Evolutionary conservation across 2,797 vertebrate genomes (phyloP), one percentile per base, ranked within the genome.

Genomic region (Anniella stebbinsi): DNA sequence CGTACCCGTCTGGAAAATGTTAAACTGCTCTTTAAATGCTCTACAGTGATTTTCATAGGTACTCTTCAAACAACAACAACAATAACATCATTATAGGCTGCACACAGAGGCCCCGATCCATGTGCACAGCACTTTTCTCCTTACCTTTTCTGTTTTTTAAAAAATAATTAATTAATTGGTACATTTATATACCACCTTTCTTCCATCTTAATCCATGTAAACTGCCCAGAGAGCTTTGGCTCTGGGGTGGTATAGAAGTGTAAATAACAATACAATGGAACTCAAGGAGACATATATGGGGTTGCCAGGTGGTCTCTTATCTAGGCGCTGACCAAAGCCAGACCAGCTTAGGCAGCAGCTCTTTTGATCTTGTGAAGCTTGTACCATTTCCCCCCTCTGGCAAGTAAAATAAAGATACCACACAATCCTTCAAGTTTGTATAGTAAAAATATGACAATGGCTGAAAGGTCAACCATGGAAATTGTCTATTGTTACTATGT

Each of bases 21-120:
- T 94, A 94, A 94, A 94, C 91, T 92, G 57, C n/a, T 95, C 78
- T 88, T 94, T 92, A 93, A 95, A 88, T 83, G 88, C 54, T 92
- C 84, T 86, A 85, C 86, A 91, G 88, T 89, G 84, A 92, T 93
- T 94, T 95, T 91, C 87, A 87, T 85, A 94, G 90, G 78, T 28
- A 21, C 54, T 72, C 85, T 94, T 93, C 81, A 93, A 91, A 93
- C 87, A 93, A 51, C 80, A 57, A 21, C 21, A 90, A 95, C 89
- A 88, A 94, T 80, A 48, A 51, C 89, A 51, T 38, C 84, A 83
- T 38, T 82, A 82, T 33, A 28, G 38, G 38, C 21, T 84, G 33
- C 70, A 66, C 21, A 60, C 41, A 76, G 30, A 60, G 77, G 63
- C 63, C 25, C 69, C 51, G 30, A 88, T 84, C 30, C 70, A 45